Base-by-base conservation (phyloP, 2,113 vertebrate genomes). In the Ceuthmochares aereus region DNA sequence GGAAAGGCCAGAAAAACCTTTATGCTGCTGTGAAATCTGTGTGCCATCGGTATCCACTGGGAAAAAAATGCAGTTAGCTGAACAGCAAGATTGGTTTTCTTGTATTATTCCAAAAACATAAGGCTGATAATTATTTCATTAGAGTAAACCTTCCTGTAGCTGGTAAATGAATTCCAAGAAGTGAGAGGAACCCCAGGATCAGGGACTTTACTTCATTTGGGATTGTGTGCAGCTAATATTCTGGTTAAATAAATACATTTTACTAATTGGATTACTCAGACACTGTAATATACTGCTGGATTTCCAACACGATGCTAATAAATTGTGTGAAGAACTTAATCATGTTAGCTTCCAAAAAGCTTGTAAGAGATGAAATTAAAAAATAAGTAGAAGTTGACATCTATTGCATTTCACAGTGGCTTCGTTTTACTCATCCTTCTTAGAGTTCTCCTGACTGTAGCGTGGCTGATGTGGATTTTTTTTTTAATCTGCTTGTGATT, bases 241-340 rank as follows among this genome's bases (percentile, higher is more conserved):
- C 95, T 95, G 70, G 69, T 97, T 97, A 97, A 98, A 98, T 98
- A 97, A 98, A 97, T 97, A 97, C 95, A 96, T 95, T 97, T 97
- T 96, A 96, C 97, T 98, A 98, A 98, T 98, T 98, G 97, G 97
- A 98, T 98, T 98, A 98, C 93, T 96, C 95, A 88, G 96, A 93
- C 92, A 97, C 95, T 76, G 87, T 96, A 96, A 97, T 97, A 97
- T 86, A 97, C 96, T 62, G 73, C 87, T 94, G 96, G 97, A 96
- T 98, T 97, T 98, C 96, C 96, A 96, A 97, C 97, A 97, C 3
- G 96, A 96, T 96, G 97, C 98, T 98, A 98, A 98, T 98, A 97
- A 98, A 98, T 98, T 97, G 98, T 95, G 96, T 96, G 97, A 97
- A 97, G 97, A 97, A 95, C 95, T 98, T 98, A 98, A 98, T 98